A percentile compares a stretch with the other conserved stretches of the same genome.
These are phyloP conservation scores for Chrysemys picta DNA, from an alignment of 2,113 vertebrate species.

Conservation along the genomic window DNA sequence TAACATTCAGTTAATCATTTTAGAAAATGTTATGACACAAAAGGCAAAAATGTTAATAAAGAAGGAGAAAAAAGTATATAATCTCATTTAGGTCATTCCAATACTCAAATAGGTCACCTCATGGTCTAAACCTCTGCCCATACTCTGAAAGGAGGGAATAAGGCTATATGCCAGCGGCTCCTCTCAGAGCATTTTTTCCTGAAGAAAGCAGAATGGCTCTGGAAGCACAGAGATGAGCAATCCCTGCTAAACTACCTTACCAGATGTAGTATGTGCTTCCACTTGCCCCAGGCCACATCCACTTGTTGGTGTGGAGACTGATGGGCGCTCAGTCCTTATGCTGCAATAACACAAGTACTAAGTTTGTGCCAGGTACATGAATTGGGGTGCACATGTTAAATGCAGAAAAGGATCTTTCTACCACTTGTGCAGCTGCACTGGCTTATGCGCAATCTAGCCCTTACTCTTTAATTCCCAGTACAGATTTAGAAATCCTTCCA, in stretches of 20 bases:
- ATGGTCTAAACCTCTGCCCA: background rate
- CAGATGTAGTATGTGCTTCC: background rate
- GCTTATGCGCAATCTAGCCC: background rate
- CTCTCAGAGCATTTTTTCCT: background rate
- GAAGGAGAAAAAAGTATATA: background rate
- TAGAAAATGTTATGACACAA: background rate
- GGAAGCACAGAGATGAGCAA: background rate
- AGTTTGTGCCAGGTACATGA: background rate
- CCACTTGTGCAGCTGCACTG: background rate
- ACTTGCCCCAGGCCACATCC: background rate
- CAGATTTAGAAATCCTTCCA: background rate
- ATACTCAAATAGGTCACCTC: background rate
- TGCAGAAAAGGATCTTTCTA: background rate
- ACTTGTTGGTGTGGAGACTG: background rate
- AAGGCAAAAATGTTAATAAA: background rate
- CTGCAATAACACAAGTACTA: background rate
- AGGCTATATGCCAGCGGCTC: background rate
- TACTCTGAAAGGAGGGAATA: background rate
- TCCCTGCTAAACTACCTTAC: background rate
- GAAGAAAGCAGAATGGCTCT: background rate
- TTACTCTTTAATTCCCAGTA: slow-evolving; percentile 2
- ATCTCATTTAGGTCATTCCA: background rate
- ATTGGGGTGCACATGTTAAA: background rate
- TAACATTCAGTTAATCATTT: background rate
- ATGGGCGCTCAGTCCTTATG: background rate